Conservation (phyloP, 2,888 invertebrate species). For the Chalcosyrphus nemorum region DNA sequence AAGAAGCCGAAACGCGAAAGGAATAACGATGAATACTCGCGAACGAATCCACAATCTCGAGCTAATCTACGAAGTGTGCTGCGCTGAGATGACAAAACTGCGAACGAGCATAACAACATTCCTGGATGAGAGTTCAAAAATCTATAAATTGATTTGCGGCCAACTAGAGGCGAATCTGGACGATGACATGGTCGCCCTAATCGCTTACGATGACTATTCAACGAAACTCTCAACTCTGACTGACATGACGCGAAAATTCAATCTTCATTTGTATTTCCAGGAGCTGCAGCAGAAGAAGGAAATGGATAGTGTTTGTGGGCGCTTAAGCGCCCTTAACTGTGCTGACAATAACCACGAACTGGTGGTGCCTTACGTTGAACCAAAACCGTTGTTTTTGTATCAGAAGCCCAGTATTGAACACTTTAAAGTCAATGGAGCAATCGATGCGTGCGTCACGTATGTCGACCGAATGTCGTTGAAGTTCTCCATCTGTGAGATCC, state of each 20-base stretch:
- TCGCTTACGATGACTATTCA: slow-evolving; percentile 65
- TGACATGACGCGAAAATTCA: slow-evolving; percentile 63
- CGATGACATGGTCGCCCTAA: slow-evolving; percentile 25
- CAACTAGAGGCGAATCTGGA: slow-evolving; percentile 24
- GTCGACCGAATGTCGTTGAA: slow-evolving; percentile 45
- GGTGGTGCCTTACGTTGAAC: not conserved
- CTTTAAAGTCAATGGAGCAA: slow-evolving; percentile 36
- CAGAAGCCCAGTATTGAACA: slow-evolving; percentile 49
- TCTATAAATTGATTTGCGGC: slow-evolving; percentile 34
- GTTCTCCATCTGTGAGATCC: slow-evolving; percentile 57
- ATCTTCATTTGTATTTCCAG: slow-evolving; percentile 63
- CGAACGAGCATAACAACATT: slow-evolving; percentile 56
- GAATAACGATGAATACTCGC: slow-evolving; percentile 55
- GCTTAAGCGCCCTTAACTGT: slow-evolving; percentile 24
- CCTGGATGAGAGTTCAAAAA: slow-evolving; percentile 53
- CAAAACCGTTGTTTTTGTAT: slow-evolving; percentile 40
- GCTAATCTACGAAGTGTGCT: slow-evolving; percentile 59
- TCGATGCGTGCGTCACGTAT: slow-evolving; percentile 61
- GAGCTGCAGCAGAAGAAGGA: slow-evolving; percentile 54
- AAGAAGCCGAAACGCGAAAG: too few species aligned
- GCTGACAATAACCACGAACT: not conserved
- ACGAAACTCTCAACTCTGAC: slow-evolving; percentile 52
- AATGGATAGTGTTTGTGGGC: slow-evolving; percentile 31
- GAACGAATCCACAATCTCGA: slow-evolving; percentile 64
- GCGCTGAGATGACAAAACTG: slow-evolving; percentile 64